Evolutionary conservation across 2,888 invertebrate species (phyloP).

Genomic region (Perizoma flavofasciatum): DNA sequence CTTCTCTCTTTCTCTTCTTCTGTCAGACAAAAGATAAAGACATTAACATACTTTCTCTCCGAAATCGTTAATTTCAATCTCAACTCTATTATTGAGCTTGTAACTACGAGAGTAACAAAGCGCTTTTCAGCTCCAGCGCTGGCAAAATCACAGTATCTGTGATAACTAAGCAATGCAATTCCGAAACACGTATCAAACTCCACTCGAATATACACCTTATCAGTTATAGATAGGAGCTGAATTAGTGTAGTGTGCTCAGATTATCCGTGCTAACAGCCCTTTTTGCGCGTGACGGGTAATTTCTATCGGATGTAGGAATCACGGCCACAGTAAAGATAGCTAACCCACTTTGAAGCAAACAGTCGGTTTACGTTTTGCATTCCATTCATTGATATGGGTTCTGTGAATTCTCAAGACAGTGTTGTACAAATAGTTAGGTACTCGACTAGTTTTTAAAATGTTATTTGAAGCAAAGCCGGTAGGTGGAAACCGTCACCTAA

Average conservation of each 20-base stretch:
- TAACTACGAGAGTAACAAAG: not conserved
- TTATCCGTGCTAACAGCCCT: slow-evolving; percentile 13
- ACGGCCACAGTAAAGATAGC: slow-evolving; percentile 22
- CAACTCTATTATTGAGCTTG: too few relatives aligned
- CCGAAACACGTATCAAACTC: not conserved
- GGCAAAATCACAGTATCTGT: not conserved
- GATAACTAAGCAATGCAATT: slow-evolving; percentile 5
- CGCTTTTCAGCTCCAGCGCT: not conserved
- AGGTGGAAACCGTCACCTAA: too few relatives aligned
- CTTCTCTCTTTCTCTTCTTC: too few relatives aligned
- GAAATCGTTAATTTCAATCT: too few relatives aligned
- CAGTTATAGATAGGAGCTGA: slow-evolving; percentile 6
- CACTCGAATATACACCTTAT: slow-evolving; percentile 15
- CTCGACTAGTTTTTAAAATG: too few relatives aligned
- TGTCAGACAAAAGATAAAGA: too few relatives aligned
- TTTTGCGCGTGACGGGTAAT: slow-evolving; percentile 22
- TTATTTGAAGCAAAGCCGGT: too few relatives aligned
- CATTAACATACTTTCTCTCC: too few relatives aligned
- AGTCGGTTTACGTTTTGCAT: slow-evolving; percentile 57
- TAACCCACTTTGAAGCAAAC: slow-evolving; percentile 45
- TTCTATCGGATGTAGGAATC: slow-evolving; percentile 14
- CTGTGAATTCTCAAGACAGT: slow-evolving; percentile 12
- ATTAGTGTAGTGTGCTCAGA: not conserved
- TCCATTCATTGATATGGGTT: slow-evolving; percentile 58
- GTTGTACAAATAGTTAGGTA: too few relatives aligned